A percentile compares a stretch with the other conserved stretches of the same genome.
phyloP scores from a whole-genome alignment of 1,140 invertebrate species.

The Phocides pigmalion region DNA sequence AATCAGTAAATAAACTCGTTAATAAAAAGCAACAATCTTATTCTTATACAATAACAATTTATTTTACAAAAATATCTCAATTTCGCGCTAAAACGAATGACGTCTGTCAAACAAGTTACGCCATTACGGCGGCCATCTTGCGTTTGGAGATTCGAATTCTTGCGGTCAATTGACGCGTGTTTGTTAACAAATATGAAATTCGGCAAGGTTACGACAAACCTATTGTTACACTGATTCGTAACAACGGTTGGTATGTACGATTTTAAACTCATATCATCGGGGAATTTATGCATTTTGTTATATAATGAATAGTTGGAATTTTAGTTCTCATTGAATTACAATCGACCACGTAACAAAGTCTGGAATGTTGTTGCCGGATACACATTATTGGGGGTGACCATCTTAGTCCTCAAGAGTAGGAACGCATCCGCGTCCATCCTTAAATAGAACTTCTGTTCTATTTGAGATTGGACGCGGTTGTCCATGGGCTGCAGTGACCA shows the following conservation, averaged over 20 bases:
- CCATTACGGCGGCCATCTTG: slow-evolving; percentile 22
- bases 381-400: too few relatives aligned
- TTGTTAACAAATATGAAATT: slow-evolving; percentile 30
- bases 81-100: slow-evolving; percentile 7
- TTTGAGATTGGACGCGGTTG: too few relatives aligned
- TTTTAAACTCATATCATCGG: too few relatives aligned
- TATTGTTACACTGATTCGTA: not conserved
- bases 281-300: too few relatives aligned
- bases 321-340: too few relatives aligned
- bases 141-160: slow-evolving; percentile 19
- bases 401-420: too few relatives aligned
- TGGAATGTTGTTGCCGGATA: too few relatives aligned
- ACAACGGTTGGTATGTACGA: not conserved
- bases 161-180: slow-evolving; percentile 30
- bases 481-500: too few relatives aligned
- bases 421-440: too few relatives aligned
- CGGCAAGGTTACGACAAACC: not conserved
- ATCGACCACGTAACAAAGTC: too few relatives aligned
- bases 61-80: slow-evolving; percentile 11
- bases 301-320: too few relatives aligned
- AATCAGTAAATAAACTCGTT: not conserved
- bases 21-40: not conserved
- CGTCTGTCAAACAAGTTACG: slow-evolving; percentile 1
- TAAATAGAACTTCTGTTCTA: too few relatives aligned
- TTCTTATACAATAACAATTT: not conserved